Percentiles rank a stretch among this genome's conserved stretches.
Conservation (phyloP, 2,113 vertebrate species). For the Nicator chloris region DNA sequence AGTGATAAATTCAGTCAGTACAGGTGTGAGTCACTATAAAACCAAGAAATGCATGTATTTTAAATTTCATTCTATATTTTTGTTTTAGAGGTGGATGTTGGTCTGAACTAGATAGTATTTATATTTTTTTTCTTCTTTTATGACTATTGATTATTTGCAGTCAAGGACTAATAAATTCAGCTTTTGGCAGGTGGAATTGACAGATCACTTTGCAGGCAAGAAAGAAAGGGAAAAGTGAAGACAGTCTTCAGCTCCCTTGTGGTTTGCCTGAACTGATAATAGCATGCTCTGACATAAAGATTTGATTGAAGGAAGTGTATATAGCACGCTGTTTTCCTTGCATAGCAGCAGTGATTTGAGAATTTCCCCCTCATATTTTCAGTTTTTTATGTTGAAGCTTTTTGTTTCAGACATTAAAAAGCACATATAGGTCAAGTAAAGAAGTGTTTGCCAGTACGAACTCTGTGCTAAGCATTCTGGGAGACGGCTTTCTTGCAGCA, state of each 20-base stretch:
- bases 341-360: constrained; percentile 59
- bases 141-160: constrained; percentile 23
- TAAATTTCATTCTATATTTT: not conserved
- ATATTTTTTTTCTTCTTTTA: not conserved
- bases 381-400: not conserved
- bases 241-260: constrained; percentile 30
- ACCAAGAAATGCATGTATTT: not conserved
- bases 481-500: constrained; percentile 75
- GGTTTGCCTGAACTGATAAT: constrained; percentile 57
- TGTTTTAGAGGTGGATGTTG: not conserved
- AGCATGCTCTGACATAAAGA: not conserved
- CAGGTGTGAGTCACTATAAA: not conserved
- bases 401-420: constrained; percentile 58
- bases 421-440: constrained; percentile 76
- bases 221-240: constrained; percentile 24
- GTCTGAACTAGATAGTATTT: constrained; percentile 55
- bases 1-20: not conserved
- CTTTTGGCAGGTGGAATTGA: not conserved
- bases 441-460: constrained; percentile 68
- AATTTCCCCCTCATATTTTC: not conserved
- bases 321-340: constrained; percentile 10
- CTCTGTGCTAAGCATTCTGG: constrained; percentile 75
- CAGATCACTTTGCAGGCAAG: not conserved
- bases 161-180: not conserved
- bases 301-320: constrained; percentile 44